Evolutionary conservation across 2,888 invertebrate genomes (phyloP).

Genomic region (Frankliniella intonsa): DNA sequence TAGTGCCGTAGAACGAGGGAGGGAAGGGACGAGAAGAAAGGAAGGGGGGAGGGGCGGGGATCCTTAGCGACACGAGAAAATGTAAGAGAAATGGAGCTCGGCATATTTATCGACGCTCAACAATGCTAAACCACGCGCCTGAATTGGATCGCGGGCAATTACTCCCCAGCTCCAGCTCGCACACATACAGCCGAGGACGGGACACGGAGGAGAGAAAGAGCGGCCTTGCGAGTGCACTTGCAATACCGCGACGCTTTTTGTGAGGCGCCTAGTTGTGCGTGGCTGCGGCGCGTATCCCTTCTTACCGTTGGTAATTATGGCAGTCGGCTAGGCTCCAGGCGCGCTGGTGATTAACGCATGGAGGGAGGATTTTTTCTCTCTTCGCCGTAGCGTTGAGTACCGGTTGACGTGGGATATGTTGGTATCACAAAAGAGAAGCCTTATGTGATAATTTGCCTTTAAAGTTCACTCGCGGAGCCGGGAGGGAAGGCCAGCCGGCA

Average conservation of each 20-base stretch:
- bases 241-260: slow-evolving; percentile 6
- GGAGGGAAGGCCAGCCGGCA: not conserved
- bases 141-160: slow-evolving; percentile 20
- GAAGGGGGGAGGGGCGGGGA: too few species aligned
- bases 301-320: not conserved
- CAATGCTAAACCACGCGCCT: not conserved
- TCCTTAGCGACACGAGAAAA: too few species aligned
- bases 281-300: not conserved
- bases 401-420: not conserved
- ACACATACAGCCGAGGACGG: not conserved
- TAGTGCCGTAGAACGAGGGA: too few species aligned
- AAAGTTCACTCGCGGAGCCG: not conserved
- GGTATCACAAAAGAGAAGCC: not conserved
- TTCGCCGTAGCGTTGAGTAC: not conserved
- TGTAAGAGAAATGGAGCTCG: not conserved
- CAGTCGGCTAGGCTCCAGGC: not conserved
- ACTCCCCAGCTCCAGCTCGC: not conserved
- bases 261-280: slow-evolving; percentile 10
- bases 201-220: not conserved
- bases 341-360: not conserved
- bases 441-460: not conserved
- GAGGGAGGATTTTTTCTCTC: not conserved
- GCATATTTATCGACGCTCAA: not conserved
- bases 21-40: too few species aligned
- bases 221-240: not conserved